Base-by-base conservation (phyloP, 2,113 vertebrate genomes). In the Sialia sialis region DNA sequence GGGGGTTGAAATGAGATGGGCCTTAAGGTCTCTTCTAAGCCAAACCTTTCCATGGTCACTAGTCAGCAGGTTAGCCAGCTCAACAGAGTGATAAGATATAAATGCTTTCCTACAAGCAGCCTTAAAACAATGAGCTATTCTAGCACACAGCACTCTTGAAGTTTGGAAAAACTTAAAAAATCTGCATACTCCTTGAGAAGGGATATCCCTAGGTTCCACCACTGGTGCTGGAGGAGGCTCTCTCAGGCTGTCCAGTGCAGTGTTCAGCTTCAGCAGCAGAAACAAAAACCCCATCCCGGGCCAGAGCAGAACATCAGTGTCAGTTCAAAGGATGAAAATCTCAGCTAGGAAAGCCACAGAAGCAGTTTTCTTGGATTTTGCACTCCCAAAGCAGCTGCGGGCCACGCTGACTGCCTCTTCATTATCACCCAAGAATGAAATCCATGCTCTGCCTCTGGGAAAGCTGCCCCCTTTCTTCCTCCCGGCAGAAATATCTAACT, bases 241-340 rank as follows among this genome's bases (percentile, higher is more conserved):
- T 46, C 7, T 29, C 5, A 19, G 19, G 12, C 20, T 39, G 81
- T 51, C 21, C 25, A 19, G 25, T 6, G 38, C 20, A 4, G 29
- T 1, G 30, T 5, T 59, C 30, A 14, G 48, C 60, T 84, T 16
- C 38, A 15, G 25, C 30, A 43, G 30, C 10, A 49, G 32, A n/a
- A 60, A 25, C 12, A 10, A 8, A 21, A 55, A 5, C 0, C 17
- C 23, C 23, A 5, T 9, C 7, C 43, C 0, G 2, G 51, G 26
- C 20, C 11, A 26, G 32, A 48, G 44, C 16, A 51, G 18, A 63
- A 11, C 16, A 11, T 1, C 21, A 6, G 30, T 1, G 2, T 3
- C 32, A 5, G 10, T 15, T 3, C 1, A 36, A 54, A 17, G 73
- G 63, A 38, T 3, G 10, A 39, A 52, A 82, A 83, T 26, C 18